Conservation (phyloP, 2,797 vertebrate genomes). For the Crenuchus spilurus region DNA sequence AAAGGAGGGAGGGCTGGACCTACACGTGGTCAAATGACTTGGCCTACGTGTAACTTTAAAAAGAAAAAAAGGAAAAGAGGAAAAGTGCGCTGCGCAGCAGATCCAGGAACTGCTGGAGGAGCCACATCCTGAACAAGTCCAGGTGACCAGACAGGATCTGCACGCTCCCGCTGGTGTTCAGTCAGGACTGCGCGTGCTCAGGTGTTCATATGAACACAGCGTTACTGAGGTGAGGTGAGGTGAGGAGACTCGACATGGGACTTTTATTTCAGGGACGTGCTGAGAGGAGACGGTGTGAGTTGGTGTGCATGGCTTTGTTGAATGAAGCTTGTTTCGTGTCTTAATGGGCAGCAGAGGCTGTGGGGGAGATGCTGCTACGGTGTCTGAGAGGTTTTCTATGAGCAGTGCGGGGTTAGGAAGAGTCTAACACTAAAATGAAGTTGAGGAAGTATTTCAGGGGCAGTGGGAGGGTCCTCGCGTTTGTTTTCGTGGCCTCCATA, state of each 20-base stretch:
- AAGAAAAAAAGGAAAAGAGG: neutral
- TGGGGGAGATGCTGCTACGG: conserved; percentile 46
- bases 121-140: neutral
- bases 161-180: too few species aligned
- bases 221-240: too few species aligned
- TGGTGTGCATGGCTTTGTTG: too few species aligned
- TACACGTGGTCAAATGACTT: conserved; percentile 14
- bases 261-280: too few species aligned
- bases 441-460: conserved; percentile 86
- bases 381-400: too few species aligned
- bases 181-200: too few species aligned
- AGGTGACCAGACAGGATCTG: neutral
- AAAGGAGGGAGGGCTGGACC: too few species aligned
- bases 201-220: too few species aligned
- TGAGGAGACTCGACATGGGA: neutral
- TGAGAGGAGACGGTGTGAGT: too few species aligned
- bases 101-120: conserved; percentile 8
- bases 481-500: conserved; percentile 90
- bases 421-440: conserved; percentile 74
- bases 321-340: too few species aligned
- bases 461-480: conserved; percentile 86
- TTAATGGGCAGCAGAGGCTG: neutral
- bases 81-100: neutral
- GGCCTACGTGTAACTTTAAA: conserved; percentile 14
- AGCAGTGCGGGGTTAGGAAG: too few species aligned